Evolutionary conservation across 2,888 invertebrate species (phyloP), one percentile per base, ranked within the genome.

Genomic region (Aphodius granarius): DNA sequence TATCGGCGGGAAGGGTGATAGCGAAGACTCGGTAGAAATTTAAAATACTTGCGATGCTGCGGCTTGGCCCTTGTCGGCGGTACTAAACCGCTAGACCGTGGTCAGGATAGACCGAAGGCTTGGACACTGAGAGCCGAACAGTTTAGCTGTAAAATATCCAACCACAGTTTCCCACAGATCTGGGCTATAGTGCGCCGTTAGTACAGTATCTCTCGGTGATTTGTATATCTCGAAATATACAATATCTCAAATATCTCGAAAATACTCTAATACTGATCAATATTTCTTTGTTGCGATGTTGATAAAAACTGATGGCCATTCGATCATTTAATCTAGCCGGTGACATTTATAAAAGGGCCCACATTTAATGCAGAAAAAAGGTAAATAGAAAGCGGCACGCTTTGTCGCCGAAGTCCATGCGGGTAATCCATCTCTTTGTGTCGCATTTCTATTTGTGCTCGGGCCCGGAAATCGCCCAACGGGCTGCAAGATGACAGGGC

Each of bases 371-470:
- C 43, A 43, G 43, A 43, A 43, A 43, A 43, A 43, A 43, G 43
- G 43, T 43, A 43, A 43, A 43, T 43, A 43, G 43, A 43, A 43
- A 43, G 43, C 43, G 43, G 43, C 43, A 13, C 43, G 43, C 43
- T 43, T 43, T 43, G 43, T 43, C 43, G 43, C 13, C 43, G 43
- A 43, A 43, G 20, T 68, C 21, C 68, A 22, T 20, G 20, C 68
- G 21, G 68, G 68, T 68, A 68, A 68, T 68, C 68, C 68, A 68
- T 68, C 68, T 68, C 68, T 68, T 68, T 68, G 68, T 68, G 68
- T 20, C 68, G 68, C 22, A 68, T 68, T 68, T 68, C 68, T 68
- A 68, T 68, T 68, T 68, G 68, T 6, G 17, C 21, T 5, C 20
- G 20, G n/a, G 22, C 9, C 68, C 21, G 68, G 68, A 68, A 68